Evolutionary conservation across 1,140 invertebrate species (phyloP).

Genomic region (Drosophila ogumai): DNA sequence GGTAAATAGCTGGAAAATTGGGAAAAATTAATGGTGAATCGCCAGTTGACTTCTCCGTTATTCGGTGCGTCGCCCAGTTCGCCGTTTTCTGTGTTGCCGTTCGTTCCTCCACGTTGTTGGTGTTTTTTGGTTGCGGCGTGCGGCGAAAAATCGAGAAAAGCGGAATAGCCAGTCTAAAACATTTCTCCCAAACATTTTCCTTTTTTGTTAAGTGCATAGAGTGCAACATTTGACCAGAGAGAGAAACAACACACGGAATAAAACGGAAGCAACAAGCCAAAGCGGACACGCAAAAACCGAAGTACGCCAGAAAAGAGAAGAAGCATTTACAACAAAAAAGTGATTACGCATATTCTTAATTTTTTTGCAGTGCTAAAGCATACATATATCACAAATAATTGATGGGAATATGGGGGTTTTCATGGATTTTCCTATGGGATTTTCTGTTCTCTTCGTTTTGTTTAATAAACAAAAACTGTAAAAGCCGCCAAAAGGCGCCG

Average conservation of each 20-base stretch:
- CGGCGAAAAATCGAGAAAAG: slow-evolving; percentile 15
- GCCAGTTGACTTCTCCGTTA: slow-evolving; percentile 9
- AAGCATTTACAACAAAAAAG: slow-evolving; percentile 43
- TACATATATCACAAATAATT: slow-evolving; percentile 44
- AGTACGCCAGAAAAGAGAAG: slow-evolving; percentile 37
- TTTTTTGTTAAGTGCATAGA: slow-evolving; percentile 38
- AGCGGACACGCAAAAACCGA: slow-evolving; percentile 44
- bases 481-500: slow-evolving; percentile 71
- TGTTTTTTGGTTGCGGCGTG: slow-evolving; percentile 7
- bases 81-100: slow-evolving; percentile 13
- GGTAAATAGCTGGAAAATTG: not conserved
- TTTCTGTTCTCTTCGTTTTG: slow-evolving; percentile 7
- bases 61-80: slow-evolving; percentile 20
- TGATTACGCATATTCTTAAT: slow-evolving; percentile 66
- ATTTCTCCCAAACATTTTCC: not conserved
- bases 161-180: slow-evolving; percentile 1
- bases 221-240: slow-evolving; percentile 14
- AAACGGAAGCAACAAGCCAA: slow-evolving; percentile 32
- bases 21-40: slow-evolving; percentile 5
- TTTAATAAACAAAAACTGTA: slow-evolving; percentile 59
- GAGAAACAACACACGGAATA: slow-evolving; percentile 9
- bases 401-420: slow-evolving; percentile 22
- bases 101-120: not conserved
- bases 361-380: slow-evolving; percentile 34
- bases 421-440: not conserved